These are phyloP conservation scores for Catalaphyllia jardinei DNA, from an alignment of 64 coral and sea anemone genomes.

Conservation along the genomic window DNA sequence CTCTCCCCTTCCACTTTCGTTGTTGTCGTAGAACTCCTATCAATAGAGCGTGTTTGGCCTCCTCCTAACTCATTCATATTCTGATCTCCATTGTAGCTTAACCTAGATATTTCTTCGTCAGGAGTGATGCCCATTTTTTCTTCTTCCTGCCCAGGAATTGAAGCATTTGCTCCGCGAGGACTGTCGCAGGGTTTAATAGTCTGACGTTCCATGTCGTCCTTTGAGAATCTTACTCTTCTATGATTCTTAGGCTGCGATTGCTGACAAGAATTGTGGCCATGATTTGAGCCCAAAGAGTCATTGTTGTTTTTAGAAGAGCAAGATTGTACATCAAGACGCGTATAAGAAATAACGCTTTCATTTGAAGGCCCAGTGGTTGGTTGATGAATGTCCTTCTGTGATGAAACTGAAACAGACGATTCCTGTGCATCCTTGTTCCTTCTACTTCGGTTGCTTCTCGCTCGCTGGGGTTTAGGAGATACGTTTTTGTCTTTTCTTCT, in stretches of 20 bases:
- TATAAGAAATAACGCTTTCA: neutral
- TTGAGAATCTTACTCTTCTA: neutral
- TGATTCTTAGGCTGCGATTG: neutral
- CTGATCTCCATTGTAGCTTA: no score
- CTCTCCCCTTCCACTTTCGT: no score
- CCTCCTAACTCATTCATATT: no score
- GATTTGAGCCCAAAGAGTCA: neutral
- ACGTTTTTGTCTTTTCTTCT: neutral
- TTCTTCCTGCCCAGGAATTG: no score
- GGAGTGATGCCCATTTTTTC: no score
- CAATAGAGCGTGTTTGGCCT: no score
- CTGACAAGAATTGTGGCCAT: neutral
- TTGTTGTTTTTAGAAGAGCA: neutral
- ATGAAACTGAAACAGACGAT: neutral
- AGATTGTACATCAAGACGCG: neutral
- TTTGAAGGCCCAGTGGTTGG: neutral
- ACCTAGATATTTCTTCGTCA: no score
- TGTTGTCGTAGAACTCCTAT: no score
- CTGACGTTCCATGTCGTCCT: neutral
- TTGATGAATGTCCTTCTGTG: neutral
- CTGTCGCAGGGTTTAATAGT: neutral
- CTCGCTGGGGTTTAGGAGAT: constrained; percentile 17
- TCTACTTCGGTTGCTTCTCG: neutral
- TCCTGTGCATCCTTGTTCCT: neutral
- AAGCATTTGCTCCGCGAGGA: neutral